These are phyloP conservation scores for Oophaga sylvatica DNA, from an alignment of 2,797 vertebrate genomes.

Conservation along the genomic window DNA sequence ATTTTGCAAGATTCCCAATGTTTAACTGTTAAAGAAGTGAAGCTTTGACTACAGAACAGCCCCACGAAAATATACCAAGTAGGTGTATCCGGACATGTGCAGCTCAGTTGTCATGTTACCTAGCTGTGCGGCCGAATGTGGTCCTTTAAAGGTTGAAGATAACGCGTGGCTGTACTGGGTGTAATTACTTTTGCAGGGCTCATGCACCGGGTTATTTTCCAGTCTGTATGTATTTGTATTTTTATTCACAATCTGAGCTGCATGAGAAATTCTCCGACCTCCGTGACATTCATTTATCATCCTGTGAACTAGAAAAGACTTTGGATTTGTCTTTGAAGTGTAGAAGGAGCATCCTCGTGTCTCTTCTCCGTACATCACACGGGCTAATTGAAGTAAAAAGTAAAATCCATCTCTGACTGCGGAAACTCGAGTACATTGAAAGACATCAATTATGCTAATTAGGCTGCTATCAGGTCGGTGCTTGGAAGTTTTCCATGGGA, in stretches of 20 bases:
- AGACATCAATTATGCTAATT: conserved; percentile 55
- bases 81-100: too few relatives aligned
- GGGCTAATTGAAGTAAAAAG: conserved; percentile 49
- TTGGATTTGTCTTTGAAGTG: conserved; percentile 35
- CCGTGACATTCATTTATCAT: conserved; percentile 30
- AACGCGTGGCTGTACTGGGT: too few relatives aligned
- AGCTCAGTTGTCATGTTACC: too few relatives aligned
- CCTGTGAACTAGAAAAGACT: conserved; percentile 29
- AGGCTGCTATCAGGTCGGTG: not conserved
- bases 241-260: not conserved
- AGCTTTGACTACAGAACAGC: too few relatives aligned
- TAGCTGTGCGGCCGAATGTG: not conserved
- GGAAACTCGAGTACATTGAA: conserved; percentile 36
- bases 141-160: not conserved
- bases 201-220: not conserved
- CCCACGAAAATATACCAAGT: too few relatives aligned
- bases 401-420: conserved; percentile 43
- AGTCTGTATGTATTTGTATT: not conserved
- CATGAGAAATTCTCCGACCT: conserved; percentile 12
- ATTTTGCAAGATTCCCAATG: too few relatives aligned
- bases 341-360: not conserved
- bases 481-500: conserved; percentile 29
- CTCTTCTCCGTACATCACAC: conserved; percentile 25
- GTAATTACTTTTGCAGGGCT: too few relatives aligned
- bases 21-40: too few relatives aligned